Conservation (phyloP, 30 jellyfish, hydroid and myxozoan species). For the Catostylus mosaicus region DNA sequence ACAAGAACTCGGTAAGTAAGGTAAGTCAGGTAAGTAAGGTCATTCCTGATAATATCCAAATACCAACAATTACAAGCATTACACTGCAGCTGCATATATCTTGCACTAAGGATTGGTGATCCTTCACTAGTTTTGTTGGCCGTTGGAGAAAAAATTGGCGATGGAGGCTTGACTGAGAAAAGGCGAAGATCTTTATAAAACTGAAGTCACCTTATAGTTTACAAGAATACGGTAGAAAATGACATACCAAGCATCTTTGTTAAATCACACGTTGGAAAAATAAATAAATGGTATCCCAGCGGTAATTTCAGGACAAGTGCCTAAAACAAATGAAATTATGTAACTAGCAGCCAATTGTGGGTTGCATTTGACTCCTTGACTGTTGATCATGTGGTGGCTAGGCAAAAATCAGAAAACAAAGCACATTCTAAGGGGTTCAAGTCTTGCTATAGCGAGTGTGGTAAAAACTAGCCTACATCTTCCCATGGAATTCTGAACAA, state of each 20-base stretch:
- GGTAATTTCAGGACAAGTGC: conserved; percentile 36
- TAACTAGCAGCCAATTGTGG: background rate
- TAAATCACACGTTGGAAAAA: conserved; percentile 78
- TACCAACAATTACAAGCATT: background rate
- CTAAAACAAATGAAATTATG: background rate
- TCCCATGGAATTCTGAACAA: background rate
- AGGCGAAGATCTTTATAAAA: too few relatives aligned
- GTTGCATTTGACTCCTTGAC: background rate
- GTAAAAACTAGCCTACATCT: background rate
- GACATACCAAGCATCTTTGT: conserved; percentile 81
- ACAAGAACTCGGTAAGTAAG: too few relatives aligned
- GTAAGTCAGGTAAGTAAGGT: too few relatives aligned
- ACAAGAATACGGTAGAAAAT: background rate
- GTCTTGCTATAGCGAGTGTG: background rate
- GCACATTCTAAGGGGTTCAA: background rate
- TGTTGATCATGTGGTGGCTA: background rate
- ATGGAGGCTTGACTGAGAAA: too few relatives aligned
- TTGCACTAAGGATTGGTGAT: background rate
- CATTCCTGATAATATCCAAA: too few relatives aligned
- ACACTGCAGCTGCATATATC: background rate
- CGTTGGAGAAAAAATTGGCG: too few relatives aligned
- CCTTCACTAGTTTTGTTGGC: background rate
- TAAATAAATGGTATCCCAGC: conserved; percentile 36
- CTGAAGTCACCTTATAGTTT: background rate
- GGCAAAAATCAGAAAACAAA: background rate